Conservation (phyloP, 2,888 invertebrate species). For the Torymus tubicola region DNA sequence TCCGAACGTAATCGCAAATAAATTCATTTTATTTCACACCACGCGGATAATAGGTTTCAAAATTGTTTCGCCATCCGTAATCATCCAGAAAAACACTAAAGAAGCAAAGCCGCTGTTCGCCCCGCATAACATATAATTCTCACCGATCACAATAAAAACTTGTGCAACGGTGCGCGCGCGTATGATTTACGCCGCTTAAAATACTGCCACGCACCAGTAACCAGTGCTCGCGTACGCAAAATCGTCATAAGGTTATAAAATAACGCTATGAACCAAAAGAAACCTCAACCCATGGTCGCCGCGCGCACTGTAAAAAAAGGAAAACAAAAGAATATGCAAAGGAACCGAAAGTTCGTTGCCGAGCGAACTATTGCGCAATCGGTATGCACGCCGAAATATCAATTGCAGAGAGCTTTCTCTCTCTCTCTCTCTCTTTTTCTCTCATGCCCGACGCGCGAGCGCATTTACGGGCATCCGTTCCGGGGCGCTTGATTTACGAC, state of each 20-base stretch:
- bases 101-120: slow-evolving; percentile 24
- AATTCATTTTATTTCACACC: too few relatives aligned
- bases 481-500: slow-evolving; percentile 64
- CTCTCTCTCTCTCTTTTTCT: neutral
- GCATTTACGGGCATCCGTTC: slow-evolving; percentile 56
- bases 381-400: slow-evolving; percentile 54
- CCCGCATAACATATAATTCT: slow-evolving; percentile 39
- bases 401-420: slow-evolving; percentile 46
- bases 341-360: neutral
- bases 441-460: slow-evolving; percentile 18
- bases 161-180: slow-evolving; percentile 29
- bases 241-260: slow-evolving; percentile 1
- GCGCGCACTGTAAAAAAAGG: neutral
- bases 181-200: slow-evolving; percentile 53
- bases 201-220: slow-evolving; percentile 31
- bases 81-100: slow-evolving; percentile 28
- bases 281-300: too few relatives aligned
- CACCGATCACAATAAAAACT: slow-evolving; percentile 50
- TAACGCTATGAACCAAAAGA: too few relatives aligned
- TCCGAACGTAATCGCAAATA: too few relatives aligned
- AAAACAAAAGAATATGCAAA: neutral
- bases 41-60: too few relatives aligned
- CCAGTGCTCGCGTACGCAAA: slow-evolving; percentile 10
- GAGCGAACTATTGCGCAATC: slow-evolving; percentile 41
- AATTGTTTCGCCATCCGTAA: neutral